Evolutionary conservation across 2,113 vertebrate genomes (phyloP), one percentile per base, ranked within the genome.

Genomic region (Sturnira hondurensis): DNA sequence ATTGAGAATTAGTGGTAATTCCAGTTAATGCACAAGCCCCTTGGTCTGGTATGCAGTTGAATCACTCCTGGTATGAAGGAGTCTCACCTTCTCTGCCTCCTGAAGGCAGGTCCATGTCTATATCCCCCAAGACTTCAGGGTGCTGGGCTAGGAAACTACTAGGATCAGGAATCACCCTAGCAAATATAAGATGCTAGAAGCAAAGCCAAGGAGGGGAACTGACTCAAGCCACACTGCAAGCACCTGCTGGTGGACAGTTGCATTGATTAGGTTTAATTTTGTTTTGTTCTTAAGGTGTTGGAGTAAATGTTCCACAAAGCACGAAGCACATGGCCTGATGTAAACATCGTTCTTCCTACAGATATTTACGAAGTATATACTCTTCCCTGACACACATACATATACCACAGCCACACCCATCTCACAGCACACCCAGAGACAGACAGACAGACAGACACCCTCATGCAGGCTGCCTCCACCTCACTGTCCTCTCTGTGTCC

Each of bases 311-410:
- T 52, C 38, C 56, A 68, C 38, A 0, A 1, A 43, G 86, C 43
- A 41, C 1, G 3, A 17, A 87, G 43, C 43, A 22, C 20, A 5
- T 0, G 12, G 20, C 2, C 70, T 43, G 38, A 17, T 50, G 28
- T 26, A 38, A n/a, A n/a, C 54, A 2, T 56, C 13, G 2, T 41
- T 14, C 71, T 58, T 36, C 28, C 87, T 33, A 19, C 20, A 54
- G 83, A 12, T 36, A 67, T 19, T 38, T 45, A 20, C 31, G 36
- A 77, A 33, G 50, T 13, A 16, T 10, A 14, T 11, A 5, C 10
- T 8, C 43, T 17, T 3, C 5, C 10, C n/a, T 8, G 4, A 3
- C 26, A 7, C 1, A 7, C 7, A 0, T 15, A 2, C 28, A 28
- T 2, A 13, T 5, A 41, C 13, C 24, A 87, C 0, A 70, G 36